Conservation (phyloP, 2,797 vertebrate genomes). For the Centropyge bicolor region DNA sequence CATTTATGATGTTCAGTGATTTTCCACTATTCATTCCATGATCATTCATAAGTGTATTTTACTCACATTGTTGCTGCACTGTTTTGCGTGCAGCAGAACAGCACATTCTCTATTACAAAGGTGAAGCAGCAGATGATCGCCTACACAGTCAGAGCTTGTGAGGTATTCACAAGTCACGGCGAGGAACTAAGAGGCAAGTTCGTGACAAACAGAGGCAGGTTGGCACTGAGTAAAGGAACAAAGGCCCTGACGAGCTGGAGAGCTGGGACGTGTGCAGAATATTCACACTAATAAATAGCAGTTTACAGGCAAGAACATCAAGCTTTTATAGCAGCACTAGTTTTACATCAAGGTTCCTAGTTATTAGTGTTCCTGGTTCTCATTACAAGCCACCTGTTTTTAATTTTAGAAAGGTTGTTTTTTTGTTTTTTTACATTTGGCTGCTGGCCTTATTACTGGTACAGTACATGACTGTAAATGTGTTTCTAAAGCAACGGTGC, state of each 20-base stretch:
- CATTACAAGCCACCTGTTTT: constrained; percentile 12
- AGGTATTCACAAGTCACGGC: not conserved
- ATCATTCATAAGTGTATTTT: not conserved
- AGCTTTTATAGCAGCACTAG: not conserved
- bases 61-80: not conserved
- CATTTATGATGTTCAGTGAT: not conserved
- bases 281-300: not conserved
- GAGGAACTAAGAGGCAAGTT: not conserved
- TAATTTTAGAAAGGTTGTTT: constrained; percentile 11
- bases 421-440: constrained; percentile 8
- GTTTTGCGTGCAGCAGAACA: not conserved
- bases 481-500: not conserved
- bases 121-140: not conserved
- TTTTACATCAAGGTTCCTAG: not conserved
- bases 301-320: not conserved
- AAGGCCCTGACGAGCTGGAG: not conserved
- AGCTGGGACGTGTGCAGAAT: not conserved
- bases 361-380: constrained; percentile 3
- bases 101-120: not conserved
- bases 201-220: not conserved
- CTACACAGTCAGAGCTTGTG: not conserved
- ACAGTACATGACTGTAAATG: constrained; percentile 12
- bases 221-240: not conserved
- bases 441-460: not conserved
- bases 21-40: not conserved